These are phyloP conservation scores for Sisor rabdophorus DNA, from an alignment of 2,113 vertebrate species.

Conservation along the genomic window DNA sequence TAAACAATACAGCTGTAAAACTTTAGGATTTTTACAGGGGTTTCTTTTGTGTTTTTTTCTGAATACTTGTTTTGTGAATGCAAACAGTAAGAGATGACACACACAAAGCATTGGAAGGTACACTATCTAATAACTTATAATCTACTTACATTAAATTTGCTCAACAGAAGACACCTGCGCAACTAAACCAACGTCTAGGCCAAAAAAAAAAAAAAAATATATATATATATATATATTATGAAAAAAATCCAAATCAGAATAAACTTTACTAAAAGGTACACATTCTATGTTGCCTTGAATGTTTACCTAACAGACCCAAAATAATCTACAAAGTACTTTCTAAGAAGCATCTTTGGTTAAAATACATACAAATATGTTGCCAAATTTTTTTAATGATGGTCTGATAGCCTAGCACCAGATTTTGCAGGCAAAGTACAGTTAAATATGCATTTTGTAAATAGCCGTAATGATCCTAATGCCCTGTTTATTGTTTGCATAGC, in stretches of 20 bases:
- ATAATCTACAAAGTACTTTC: neutral
- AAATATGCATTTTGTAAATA: slow-evolving; percentile 9
- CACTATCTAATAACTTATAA: slow-evolving; percentile 45
- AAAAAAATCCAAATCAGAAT: too few relatives aligned
- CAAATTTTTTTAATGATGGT: slow-evolving; percentile 7
- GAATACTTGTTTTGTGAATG: slow-evolving; percentile 24
- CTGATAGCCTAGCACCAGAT: slow-evolving; percentile 13
- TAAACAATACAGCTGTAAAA: slow-evolving; percentile 53
- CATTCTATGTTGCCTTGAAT: slow-evolving; percentile 1
- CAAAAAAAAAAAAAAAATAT: too few relatives aligned
- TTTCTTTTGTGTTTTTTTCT: neutral
- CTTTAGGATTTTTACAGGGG: slow-evolving; percentile 23
- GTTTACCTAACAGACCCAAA: neutral
- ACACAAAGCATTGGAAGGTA: slow-evolving; percentile 57
- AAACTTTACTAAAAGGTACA: slow-evolving; percentile 49
- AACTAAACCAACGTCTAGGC: slow-evolving; percentile 41
- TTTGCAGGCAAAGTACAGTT: slow-evolving; percentile 27
- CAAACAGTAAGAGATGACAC: slow-evolving; percentile 37
- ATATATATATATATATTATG: too few relatives aligned
- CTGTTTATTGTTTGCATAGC: slow-evolving; percentile 33
- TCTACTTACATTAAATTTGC: slow-evolving; percentile 35
- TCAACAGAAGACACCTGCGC: slow-evolving; percentile 42
- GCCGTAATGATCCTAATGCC: slow-evolving; percentile 28
- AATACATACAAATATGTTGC: slow-evolving; percentile 21
- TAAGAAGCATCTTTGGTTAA: slow-evolving; percentile 39